Percentiles rank a stretch among this genome's conserved stretches.
phyloP scores from a whole-genome alignment of 2,113 vertebrate genomes.

The Thymallus thymallus region DNA sequence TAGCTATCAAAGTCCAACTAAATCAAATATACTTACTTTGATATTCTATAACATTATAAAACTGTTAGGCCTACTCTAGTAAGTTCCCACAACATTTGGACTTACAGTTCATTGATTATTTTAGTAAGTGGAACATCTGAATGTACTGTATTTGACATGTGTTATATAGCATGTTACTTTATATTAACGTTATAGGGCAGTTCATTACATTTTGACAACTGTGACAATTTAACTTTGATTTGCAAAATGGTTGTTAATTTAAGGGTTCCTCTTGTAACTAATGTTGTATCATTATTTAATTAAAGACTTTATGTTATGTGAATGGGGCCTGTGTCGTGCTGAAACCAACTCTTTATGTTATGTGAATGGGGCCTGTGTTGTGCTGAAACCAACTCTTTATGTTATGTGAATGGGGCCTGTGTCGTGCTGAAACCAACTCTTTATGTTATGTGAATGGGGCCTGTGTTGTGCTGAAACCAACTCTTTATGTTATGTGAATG shows the following conservation, averaged over 20 bases:
- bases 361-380: no score
- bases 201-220: conserved; percentile 14
- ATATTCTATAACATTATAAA: not conserved
- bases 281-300: conserved; percentile 30
- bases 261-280: not conserved
- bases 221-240: conserved; percentile 19
- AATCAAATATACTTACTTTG: not conserved
- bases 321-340: not conserved
- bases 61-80: not conserved
- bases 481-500: no score
- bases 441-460: no score
- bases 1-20: not conserved
- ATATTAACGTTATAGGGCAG: not conserved
- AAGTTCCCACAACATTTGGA: conserved; percentile 15
- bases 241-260: conserved; percentile 2
- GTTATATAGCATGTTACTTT: conserved; percentile 17
- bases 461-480: no score
- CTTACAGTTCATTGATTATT: no score
- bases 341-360: no score
- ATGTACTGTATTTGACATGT: conserved; percentile 38
- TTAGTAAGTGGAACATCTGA: conserved; percentile 43
- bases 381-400: no score
- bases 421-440: no score
- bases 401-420: no score
- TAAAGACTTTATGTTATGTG: not conserved